These are phyloP conservation scores for Petroica traversi DNA, from an alignment of 2,113 vertebrate species.

Conservation along the genomic window DNA sequence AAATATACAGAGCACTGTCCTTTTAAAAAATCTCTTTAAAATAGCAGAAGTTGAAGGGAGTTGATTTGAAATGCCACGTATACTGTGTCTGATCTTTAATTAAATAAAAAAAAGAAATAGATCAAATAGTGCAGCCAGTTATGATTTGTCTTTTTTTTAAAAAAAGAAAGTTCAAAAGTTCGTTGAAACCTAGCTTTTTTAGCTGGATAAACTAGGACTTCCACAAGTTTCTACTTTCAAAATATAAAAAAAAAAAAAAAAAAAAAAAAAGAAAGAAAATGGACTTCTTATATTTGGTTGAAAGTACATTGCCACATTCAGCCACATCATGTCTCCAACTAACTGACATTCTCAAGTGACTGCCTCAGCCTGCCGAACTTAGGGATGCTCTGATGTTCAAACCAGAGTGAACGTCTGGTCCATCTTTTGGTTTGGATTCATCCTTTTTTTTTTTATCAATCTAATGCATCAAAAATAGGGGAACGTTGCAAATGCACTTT, in stretches of 20 bases:
- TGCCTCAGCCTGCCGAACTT: neutral
- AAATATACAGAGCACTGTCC: conserved; percentile 66
- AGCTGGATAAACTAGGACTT: neutral
- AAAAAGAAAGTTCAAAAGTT: neutral
- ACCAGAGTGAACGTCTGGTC: neutral
- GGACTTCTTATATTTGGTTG: neutral
- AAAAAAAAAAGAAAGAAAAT: rapidly evolving
- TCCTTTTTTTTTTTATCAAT: neutral
- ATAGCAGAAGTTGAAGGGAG: neutral
- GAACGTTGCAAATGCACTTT: neutral
- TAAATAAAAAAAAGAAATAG: neutral
- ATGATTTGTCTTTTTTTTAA: neutral
- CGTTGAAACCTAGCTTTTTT: neutral
- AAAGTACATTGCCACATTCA: neutral
- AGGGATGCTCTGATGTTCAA: neutral
- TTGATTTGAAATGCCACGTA: neutral
- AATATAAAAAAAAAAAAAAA: neutral
- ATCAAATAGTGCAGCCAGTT: neutral
- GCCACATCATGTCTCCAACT: neutral
- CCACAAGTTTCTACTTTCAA: neutral
- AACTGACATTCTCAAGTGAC: neutral
- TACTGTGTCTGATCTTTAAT: neutral
- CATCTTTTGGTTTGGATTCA: neutral
- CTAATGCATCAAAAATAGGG: neutral
- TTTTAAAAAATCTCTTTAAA: conserved; percentile 28